Conservation (phyloP, 2,888 invertebrate genomes). For the Scaeva pyrastri region DNA sequence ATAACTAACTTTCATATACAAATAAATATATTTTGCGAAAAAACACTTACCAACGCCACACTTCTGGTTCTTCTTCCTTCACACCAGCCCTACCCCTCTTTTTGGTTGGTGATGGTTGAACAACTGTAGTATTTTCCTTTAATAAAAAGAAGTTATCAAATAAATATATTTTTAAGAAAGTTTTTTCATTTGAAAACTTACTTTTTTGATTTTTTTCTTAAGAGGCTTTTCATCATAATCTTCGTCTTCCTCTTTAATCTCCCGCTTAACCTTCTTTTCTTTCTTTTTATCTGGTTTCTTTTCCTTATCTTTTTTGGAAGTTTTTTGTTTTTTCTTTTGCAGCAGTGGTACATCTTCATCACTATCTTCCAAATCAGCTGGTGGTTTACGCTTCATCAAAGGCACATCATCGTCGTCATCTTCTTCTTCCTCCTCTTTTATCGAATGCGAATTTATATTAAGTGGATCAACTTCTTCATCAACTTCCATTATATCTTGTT, state of each 20-base stretch:
- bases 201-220: conserved; percentile 85
- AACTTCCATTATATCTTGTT: conserved; percentile 76
- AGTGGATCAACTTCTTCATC: conserved; percentile 91
- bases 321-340: conserved; percentile 88
- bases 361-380: conserved; percentile 80
- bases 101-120: conserved; percentile 85
- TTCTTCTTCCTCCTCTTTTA: conserved; percentile 84
- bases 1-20: too few relatives aligned
- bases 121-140: conserved; percentile 60
- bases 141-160: conserved; percentile 78
- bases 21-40: background rate
- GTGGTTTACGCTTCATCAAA: conserved; percentile 84
- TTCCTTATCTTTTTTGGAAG: conserved; percentile 82
- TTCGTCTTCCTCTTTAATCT: conserved; percentile 85
- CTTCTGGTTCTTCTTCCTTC: conserved; percentile 89
- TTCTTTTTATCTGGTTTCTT: conserved; percentile 83
- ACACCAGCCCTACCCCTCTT: conserved; percentile 90
- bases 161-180: background rate
- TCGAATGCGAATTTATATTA: conserved; percentile 84
- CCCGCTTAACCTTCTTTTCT: conserved; percentile 84
- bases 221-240: conserved; percentile 85
- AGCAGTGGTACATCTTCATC: conserved; percentile 89
- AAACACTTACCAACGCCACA: conserved; percentile 94
- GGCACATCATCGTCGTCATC: conserved; percentile 84
- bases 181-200: conserved; percentile 50